Evolutionary conservation across 1,140 invertebrate genomes (phyloP).

Genomic region (Streblospio benedicti): DNA sequence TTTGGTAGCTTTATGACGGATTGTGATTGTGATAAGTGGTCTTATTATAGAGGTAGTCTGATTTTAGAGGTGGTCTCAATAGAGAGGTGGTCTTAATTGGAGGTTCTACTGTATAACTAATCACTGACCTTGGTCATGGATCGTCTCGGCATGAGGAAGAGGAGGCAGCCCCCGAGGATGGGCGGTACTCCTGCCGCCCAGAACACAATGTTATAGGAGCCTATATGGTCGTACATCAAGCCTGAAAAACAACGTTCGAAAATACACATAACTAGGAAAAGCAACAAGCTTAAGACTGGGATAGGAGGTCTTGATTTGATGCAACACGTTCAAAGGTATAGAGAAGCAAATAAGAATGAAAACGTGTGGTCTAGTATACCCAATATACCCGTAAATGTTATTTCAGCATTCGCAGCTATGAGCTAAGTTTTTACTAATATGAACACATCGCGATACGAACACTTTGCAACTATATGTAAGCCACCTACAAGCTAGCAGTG

Average conservation of each 20-base stretch:
- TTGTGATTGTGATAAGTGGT: background rate
- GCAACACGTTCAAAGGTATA: too few relatives aligned
- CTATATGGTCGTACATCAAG: constrained; percentile 49
- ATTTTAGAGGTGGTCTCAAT: too few relatives aligned
- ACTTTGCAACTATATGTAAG: too few relatives aligned
- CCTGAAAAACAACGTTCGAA: constrained; percentile 43
- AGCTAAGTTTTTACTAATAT: too few relatives aligned
- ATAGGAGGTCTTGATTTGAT: too few relatives aligned
- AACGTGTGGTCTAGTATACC: background rate
- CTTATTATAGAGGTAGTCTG: too few relatives aligned
- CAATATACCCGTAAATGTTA: background rate
- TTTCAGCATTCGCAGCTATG: background rate
- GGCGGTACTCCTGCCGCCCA: constrained; percentile 75
- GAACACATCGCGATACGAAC: too few relatives aligned
- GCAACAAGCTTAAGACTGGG: too few relatives aligned
- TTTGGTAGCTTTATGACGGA: background rate
- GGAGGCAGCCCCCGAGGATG: constrained; percentile 64
- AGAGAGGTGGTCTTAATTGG: background rate
- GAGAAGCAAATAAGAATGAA: background rate
- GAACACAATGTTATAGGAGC: constrained; percentile 67
- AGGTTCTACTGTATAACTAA: background rate
- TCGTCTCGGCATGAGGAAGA: constrained; percentile 60
- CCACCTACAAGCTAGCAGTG: too few relatives aligned
- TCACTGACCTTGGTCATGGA: background rate
- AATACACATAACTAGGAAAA: too few relatives aligned